Conservation (phyloP, 2,888 invertebrate genomes). For the Melanargia galathea region DNA sequence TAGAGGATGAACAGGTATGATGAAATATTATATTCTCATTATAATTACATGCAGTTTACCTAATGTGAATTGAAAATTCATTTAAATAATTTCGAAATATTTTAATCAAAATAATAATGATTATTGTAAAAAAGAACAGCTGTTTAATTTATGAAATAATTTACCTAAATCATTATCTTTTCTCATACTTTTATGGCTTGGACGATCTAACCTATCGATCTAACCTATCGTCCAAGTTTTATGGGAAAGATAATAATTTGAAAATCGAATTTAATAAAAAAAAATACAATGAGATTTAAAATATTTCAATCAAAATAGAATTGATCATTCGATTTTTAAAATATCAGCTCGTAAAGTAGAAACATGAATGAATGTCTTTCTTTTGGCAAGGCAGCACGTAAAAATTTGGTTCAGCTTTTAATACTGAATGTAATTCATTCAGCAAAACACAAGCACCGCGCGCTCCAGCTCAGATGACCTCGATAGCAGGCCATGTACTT, state of each 20-base stretch:
- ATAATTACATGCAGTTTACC: too few species aligned
- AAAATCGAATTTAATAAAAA: not conserved
- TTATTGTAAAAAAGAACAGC: too few species aligned
- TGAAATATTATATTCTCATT: too few species aligned
- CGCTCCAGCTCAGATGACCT: conserved; percentile 71
- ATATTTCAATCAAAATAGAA: not conserved
- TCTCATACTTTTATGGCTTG: too few species aligned
- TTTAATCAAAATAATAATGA: too few species aligned
- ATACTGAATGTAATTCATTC: conserved; percentile 53
- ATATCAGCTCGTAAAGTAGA: not conserved
- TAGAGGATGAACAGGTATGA: too few species aligned
- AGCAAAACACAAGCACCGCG: conserved; percentile 53
- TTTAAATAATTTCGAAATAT: too few species aligned
- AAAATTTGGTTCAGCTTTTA: conserved; percentile 24
- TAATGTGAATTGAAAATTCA: too few species aligned
- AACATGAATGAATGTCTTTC: not conserved
- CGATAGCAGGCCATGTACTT: conserved; percentile 67
- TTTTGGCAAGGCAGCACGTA: conserved; percentile 16
- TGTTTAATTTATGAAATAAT: too few species aligned
- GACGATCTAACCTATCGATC: too few species aligned
- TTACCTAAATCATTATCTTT: too few species aligned
- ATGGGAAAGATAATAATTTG: not conserved
- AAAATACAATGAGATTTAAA: not conserved
- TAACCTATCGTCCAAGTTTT: too few species aligned
- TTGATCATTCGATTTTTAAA: conserved; percentile 2